Percentiles rank a stretch among this genome's conserved stretches.
These are phyloP conservation scores for Varroa destructor DNA, from an alignment of 1,140 invertebrate genomes.

Conservation along the genomic window DNA sequence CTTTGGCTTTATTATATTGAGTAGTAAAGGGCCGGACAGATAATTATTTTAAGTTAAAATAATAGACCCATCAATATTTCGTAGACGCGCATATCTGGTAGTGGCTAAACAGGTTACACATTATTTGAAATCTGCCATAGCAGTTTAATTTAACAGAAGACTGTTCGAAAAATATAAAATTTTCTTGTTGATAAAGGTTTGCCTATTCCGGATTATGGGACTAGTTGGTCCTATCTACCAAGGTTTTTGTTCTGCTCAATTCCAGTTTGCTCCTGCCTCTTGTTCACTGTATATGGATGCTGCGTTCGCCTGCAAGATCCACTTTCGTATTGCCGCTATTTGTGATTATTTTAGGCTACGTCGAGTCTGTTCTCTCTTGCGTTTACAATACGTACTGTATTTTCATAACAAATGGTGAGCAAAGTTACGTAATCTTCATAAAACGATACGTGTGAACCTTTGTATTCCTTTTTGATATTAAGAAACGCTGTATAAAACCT, in stretches of 20 bases:
- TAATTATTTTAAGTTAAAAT: not conserved
- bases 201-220: too few relatives aligned
- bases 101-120: too few relatives aligned
- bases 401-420: slow-evolving; percentile 15
- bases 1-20: not conserved
- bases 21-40: not conserved
- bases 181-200: too few relatives aligned
- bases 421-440: too few relatives aligned
- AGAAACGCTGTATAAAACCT: too few relatives aligned
- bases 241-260: not conserved
- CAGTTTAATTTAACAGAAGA: too few relatives aligned
- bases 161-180: too few relatives aligned
- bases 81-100: too few relatives aligned
- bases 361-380: not conserved
- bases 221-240: too few relatives aligned
- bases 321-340: not conserved
- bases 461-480: too few relatives aligned
- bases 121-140: too few relatives aligned
- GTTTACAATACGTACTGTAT: slow-evolving; percentile 20
- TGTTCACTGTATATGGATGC: slow-evolving; percentile 13
- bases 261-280: slow-evolving; percentile 1
- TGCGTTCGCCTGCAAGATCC: slow-evolving; percentile 7
- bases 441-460: too few relatives aligned
- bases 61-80: not conserved
- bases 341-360: slow-evolving; percentile 14